phyloP scores from a whole-genome alignment of 2,888 invertebrate genomes.

The Cephus sareptanus region DNA sequence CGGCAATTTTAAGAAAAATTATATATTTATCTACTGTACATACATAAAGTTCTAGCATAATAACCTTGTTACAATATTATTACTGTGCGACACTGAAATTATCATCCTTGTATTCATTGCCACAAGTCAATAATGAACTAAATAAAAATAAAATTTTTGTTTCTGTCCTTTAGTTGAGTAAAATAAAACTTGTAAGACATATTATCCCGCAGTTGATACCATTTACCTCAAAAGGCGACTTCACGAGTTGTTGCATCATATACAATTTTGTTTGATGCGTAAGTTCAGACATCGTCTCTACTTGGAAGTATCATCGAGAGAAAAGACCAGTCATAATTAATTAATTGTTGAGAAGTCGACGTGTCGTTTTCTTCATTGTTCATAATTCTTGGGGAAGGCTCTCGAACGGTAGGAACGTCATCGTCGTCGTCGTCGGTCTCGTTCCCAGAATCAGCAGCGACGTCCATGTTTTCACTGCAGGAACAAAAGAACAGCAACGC shows the following conservation, averaged over 20 bases:
- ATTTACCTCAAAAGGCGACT: not conserved
- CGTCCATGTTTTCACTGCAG: not conserved
- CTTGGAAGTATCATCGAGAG: conserved; percentile 51
- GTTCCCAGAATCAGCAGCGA: conserved; percentile 26
- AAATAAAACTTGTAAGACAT: not conserved
- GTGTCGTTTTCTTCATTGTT: conserved; percentile 18
- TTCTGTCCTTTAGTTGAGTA: not conserved
- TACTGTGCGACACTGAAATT: not conserved
- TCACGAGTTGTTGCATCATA: not conserved
- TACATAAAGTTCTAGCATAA: not conserved
- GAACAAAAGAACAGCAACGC: not conserved
- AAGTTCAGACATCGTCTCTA: conserved; percentile 18
- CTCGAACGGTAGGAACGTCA: conserved; percentile 12
- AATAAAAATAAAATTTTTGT: not conserved
- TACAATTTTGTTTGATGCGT: not conserved
- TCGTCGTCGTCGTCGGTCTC: conserved; percentile 43
- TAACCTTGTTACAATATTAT: not conserved
- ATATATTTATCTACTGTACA: not conserved
- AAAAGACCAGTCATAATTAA: conserved; percentile 52
- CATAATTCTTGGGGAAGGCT: conserved; percentile 20
- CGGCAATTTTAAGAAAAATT: conserved; percentile 31
- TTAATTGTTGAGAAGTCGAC: conserved; percentile 22
- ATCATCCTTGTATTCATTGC: not conserved
- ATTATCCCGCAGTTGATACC: not conserved
- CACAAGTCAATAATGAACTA: not conserved